Evolutionary conservation across 2,888 invertebrate species (phyloP).

Genomic region (Muscina levida): DNA sequence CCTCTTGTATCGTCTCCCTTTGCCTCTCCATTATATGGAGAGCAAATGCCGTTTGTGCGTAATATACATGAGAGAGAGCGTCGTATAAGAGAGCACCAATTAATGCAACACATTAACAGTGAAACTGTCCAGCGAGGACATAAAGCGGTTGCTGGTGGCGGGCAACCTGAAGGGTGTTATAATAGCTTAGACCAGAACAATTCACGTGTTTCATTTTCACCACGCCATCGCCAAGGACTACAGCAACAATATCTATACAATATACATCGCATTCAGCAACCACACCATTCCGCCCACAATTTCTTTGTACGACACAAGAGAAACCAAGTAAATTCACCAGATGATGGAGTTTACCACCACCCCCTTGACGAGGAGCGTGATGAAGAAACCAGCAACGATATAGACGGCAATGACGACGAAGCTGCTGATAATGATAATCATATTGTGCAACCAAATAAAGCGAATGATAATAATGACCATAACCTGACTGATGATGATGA

Average conservation of each 20-base stretch:
- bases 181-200: background rate
- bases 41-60: constrained; percentile 77
- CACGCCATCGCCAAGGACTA: background rate
- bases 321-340: constrained; percentile 4
- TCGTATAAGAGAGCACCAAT: constrained; percentile 79
- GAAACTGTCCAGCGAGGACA: constrained; percentile 51
- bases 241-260: background rate
- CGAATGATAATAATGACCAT: background rate
- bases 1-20: constrained; percentile 5
- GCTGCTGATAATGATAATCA: background rate
- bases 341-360: background rate
- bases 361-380: background rate
- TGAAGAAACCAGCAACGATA: background rate
- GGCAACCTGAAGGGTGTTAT: constrained; percentile 12
- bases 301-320: constrained; percentile 13
- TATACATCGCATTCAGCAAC: background rate
- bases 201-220: constrained; percentile 38
- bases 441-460: background rate
- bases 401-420: background rate
- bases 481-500: background rate
- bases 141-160: constrained; percentile 11
- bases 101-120: constrained; percentile 74
- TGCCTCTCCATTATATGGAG: constrained; percentile 66
- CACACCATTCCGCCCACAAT: background rate
- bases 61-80: constrained; percentile 80